Base-by-base conservation (phyloP, 2,797 vertebrate species). In the Notolepis coatsorum region DNA sequence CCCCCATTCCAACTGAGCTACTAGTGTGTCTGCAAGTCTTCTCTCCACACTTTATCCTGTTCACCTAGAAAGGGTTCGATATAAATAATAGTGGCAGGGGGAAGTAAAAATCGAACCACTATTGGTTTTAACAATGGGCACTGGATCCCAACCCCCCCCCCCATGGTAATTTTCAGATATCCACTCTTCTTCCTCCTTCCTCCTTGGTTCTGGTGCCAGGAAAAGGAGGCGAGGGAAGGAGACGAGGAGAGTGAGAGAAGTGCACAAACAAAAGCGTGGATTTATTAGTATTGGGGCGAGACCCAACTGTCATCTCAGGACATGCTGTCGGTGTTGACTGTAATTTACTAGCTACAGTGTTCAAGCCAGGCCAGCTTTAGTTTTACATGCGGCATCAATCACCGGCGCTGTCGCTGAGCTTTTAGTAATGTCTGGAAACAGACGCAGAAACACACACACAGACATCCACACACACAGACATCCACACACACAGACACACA, bases 321-420 rank as follows among this genome's bases (percentile, higher is more conserved):
- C 72, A 73, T 46, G 45, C 28, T 68, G 72, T 65, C 69, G 73
- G 77, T 65, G 25, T 72, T 70, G 57, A 52, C 50, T 61, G 61
- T 74, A 81, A 86, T 85, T 82, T 79, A 85, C 82, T n/a, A n/a
- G n/a, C n/a, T 65, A 82, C 48, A 54, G 53, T 59, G 75, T 73
- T 83, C 78, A 81, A 71, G 66, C 58, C 18, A 68, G 80, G 62
- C 63, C 76, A 65, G 53, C 76, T 80, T 77, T 67, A 68, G 67
- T 81, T 88, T 88, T 86, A 83, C 79, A 78, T 83, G 65, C 62
- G 60, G 46, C 78, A 86, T 91, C 81, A 85, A 87, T 91, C 87
- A 84, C 17, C 4, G 49, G 24, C 31, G 28, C 33, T 78, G 85
- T 76, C 55, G 25, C 54, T 73, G 57, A 64, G 71, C 61, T 64